Conservation (phyloP, 1,140 invertebrate species). For the Lepidurus couesii region DNA sequence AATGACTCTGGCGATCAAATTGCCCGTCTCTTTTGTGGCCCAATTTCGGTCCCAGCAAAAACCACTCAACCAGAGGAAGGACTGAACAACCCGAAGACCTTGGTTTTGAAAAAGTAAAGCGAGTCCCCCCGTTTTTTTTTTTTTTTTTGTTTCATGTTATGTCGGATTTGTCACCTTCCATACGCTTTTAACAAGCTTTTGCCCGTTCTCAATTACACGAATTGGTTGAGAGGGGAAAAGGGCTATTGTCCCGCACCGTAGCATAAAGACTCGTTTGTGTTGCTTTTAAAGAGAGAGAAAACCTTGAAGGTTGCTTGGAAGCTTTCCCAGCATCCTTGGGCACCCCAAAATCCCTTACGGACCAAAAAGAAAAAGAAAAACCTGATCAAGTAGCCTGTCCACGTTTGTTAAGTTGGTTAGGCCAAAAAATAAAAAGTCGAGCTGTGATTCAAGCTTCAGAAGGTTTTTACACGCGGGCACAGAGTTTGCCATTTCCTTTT, state of each 20-base stretch:
- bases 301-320: conserved; percentile 11
- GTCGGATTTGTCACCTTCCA: conserved; percentile 1
- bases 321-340: conserved; percentile 20
- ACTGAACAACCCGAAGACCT: not conserved
- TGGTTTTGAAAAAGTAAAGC: not conserved
- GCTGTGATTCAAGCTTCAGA: no score
- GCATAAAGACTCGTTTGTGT: not conserved
- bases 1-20: not conserved
- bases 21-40: not conserved
- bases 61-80: not conserved
- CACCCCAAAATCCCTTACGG: not conserved
- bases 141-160: not conserved
- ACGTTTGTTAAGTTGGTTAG: not conserved
- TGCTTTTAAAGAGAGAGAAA: not conserved
- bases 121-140: no score
- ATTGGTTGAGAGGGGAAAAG: conserved; percentile 8
- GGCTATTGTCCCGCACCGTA: conserved; percentile 13
- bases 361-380: not conserved
- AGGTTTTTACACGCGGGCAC: not conserved
- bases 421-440: no score
- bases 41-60: not conserved
- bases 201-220: conserved; percentile 3
- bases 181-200: not conserved
- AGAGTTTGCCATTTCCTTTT: not conserved
- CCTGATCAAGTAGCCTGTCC: conserved; percentile 20